phyloP scores from a whole-genome alignment of 1,140 invertebrate genomes.

The Zophobas atratus region DNA sequence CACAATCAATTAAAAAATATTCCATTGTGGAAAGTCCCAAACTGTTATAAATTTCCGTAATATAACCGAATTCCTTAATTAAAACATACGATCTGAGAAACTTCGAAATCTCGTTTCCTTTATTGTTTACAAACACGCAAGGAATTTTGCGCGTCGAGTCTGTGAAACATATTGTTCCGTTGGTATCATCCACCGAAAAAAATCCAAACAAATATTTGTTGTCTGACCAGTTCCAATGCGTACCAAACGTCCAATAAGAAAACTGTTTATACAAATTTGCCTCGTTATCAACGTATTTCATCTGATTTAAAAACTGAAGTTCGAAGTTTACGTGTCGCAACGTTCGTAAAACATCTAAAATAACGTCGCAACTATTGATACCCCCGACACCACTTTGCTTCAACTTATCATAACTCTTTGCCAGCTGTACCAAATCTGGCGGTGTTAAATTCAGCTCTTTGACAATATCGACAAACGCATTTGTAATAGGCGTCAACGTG shows the following conservation, averaged over 20 bases:
- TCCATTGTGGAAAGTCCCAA: neutral
- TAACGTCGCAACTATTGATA: too few species aligned
- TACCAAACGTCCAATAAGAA: slow-evolving; percentile 38
- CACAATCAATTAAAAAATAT: neutral
- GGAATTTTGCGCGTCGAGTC: slow-evolving; percentile 23
- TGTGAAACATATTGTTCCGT: slow-evolving; percentile 7
- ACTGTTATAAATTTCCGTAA: slow-evolving; percentile 9
- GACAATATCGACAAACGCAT: too few species aligned
- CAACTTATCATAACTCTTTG: too few species aligned
- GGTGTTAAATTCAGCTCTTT: too few species aligned
- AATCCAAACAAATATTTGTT: slow-evolving; percentile 19
- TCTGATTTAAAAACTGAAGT: slow-evolving; percentile 6
- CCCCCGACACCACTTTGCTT: too few species aligned
- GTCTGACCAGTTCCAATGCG: neutral
- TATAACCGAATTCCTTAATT: neutral
- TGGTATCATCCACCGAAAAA: neutral
- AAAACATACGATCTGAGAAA: neutral
- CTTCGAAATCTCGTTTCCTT: slow-evolving; percentile 8
- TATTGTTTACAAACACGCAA: slow-evolving; percentile 20
- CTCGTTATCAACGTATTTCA: slow-evolving; percentile 14
- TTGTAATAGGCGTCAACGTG: too few species aligned
- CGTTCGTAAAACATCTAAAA: too few species aligned
- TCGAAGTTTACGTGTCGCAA: neutral
- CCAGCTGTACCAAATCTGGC: too few species aligned
- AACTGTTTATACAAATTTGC: neutral